Evolutionary conservation across 2,888 invertebrate species (phyloP).

Genomic region (Dasysyrphus tricinctus): DNA sequence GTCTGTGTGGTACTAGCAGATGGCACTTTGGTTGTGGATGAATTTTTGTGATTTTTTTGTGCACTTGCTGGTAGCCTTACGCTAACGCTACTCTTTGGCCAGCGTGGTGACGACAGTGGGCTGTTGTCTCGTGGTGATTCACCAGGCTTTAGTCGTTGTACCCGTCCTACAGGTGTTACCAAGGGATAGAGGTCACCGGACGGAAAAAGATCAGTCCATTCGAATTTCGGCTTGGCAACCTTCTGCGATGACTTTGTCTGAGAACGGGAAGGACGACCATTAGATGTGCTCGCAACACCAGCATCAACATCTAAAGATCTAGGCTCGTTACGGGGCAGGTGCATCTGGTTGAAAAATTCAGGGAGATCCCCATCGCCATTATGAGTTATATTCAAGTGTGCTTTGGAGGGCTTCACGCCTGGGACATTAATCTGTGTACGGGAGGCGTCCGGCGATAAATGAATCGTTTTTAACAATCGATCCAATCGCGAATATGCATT

Average conservation of each 20-base stretch:
- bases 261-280: conserved; percentile 45
- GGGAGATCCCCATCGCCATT: conserved; percentile 33
- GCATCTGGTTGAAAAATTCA: conserved; percentile 52
- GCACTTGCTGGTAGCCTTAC: conserved; percentile 2
- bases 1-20: conserved; percentile 38
- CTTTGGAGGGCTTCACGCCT: conserved; percentile 36
- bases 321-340: conserved; percentile 34
- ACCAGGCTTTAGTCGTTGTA: conserved; percentile 20
- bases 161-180: conserved; percentile 43
- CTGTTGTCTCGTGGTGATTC: conserved; percentile 49
- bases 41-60: conserved; percentile 30
- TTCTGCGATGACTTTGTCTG: conserved; percentile 43
- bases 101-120: conserved; percentile 38
- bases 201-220: conserved; percentile 63
- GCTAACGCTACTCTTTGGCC: conserved; percentile 32
- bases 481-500: conserved; percentile 70
- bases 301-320: conserved; percentile 33
- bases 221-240: conserved; percentile 47
- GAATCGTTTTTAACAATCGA: conserved; percentile 71
- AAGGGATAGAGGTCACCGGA: conserved; percentile 53
- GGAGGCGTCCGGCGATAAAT: conserved; percentile 73
- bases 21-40: conserved; percentile 50
- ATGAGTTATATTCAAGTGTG: conserved; percentile 41
- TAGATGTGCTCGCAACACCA: conserved; percentile 32
- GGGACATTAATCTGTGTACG: conserved; percentile 67